These are phyloP conservation scores for Panopea generosa DNA, from an alignment of 2,888 invertebrate genomes.

Conservation along the genomic window DNA sequence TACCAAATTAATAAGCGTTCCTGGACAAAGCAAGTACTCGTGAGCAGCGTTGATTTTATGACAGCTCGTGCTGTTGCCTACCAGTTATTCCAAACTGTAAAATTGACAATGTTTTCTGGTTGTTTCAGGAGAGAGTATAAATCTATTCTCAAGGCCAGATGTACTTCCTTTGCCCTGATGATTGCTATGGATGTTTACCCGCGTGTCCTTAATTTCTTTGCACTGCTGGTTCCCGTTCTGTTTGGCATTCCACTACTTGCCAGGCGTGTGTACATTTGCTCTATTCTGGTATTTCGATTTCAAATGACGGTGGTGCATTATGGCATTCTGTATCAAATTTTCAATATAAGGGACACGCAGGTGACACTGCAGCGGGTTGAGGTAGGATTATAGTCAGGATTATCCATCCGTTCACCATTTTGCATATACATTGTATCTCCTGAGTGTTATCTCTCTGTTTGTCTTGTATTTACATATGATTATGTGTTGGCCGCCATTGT, in stretches of 20 bases:
- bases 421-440: too few species aligned
- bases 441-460: too few species aligned
- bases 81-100: too few species aligned
- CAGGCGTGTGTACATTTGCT: constrained; percentile 45
- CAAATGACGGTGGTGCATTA: constrained; percentile 13
- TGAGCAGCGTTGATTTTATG: too few species aligned
- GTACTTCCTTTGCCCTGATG: constrained; percentile 11
- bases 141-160: constrained; percentile 24
- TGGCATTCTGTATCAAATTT: constrained; percentile 17
- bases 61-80: too few species aligned
- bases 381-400: constrained; percentile 18
- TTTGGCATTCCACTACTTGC: constrained; percentile 43
- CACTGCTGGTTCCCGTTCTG: constrained; percentile 48
- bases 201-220: constrained; percentile 48
- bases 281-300: constrained; percentile 45
- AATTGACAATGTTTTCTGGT: too few species aligned
- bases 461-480: too few species aligned
- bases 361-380: constrained; percentile 7
- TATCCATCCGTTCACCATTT: too few species aligned
- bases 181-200: constrained; percentile 51
- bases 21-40: too few species aligned
- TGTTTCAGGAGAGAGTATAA: constrained; percentile 40
- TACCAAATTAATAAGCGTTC: too few species aligned
- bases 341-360: neutral
- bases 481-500: too few species aligned